Evolutionary conservation across 1,140 invertebrate species (phyloP), one percentile per base, ranked within the genome.

Genomic region (Nymphalis io): DNA sequence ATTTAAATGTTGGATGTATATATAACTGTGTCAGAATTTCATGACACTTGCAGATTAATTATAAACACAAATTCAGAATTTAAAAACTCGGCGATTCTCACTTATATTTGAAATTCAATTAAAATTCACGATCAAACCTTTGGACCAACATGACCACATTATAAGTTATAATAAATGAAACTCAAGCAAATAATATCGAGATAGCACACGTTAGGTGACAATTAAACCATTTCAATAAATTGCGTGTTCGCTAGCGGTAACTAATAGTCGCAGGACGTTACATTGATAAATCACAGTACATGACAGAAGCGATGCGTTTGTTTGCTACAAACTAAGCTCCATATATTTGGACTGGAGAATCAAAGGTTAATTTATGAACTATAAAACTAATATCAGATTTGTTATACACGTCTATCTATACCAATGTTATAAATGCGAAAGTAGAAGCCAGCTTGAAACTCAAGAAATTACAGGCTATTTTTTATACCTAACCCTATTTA

Each of bases 221-320:
- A 60, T 42, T 40, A 60, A 42, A 42, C 10, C 16, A 42, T 42
- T 60, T 60, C 39, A 39, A 60, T 60, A 42, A 60, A 60, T 60
- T 42, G 33, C 53, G 39, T 58, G 27, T 48, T 55, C 55, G 18
- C 18, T 33, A 33, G 27, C 27, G 16, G 23, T 44, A 60, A 60
- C 59, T 44, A n/a, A 20, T 68, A 42, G 33, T 55, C 15, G 66
- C 21, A 40, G 48, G 58, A 55, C 66, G 48, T 61, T 44, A 33
- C 40, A 27, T 38, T 61, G 48, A 68, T 61, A 61, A 68, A 68
- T 68, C 44, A 68, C 48, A 60, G 40, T 15, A 68, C 46, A 60
- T 60, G 66, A 68, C 58, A 59, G 40, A 20, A 15, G 27, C 57
- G 57, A 67, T 48, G 40, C 40, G 59, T 60, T 44, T 23, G 59